phyloP scores from a whole-genome alignment of 2,113 vertebrate species.

The Elgaria multicarinata region DNA sequence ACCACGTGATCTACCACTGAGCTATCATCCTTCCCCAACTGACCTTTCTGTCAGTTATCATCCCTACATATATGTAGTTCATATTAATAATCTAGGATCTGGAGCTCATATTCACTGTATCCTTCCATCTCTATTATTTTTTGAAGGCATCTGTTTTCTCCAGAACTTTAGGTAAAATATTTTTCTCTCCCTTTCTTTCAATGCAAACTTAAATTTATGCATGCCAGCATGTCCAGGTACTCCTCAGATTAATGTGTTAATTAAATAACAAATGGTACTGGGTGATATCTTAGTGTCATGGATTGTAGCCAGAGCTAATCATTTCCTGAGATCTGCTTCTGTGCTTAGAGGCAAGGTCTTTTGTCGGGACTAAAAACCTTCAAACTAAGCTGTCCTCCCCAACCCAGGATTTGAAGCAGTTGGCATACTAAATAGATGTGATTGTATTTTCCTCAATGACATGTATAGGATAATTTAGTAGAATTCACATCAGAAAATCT shows the following conservation, averaged over 20 bases:
- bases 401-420: background rate
- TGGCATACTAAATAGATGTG: background rate
- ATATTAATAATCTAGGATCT: too few relatives aligned
- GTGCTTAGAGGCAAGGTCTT: background rate
- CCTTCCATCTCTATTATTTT: background rate
- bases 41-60: too few relatives aligned
- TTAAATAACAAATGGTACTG: background rate
- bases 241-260: background rate
- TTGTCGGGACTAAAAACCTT: background rate
- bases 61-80: too few relatives aligned
- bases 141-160: background rate
- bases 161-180: background rate
- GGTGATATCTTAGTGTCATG: background rate
- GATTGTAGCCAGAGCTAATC: background rate
- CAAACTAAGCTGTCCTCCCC: background rate
- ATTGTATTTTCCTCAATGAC: background rate
- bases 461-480: background rate
- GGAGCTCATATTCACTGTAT: too few relatives aligned
- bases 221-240: background rate
- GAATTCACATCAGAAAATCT: background rate
- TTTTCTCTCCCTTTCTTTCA: background rate
- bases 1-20: too few relatives aligned
- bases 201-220: conserved; percentile 10
- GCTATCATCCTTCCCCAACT: too few relatives aligned
- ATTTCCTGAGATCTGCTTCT: background rate